Conservation (phyloP, 2,113 vertebrate species). For the Xiphophorus maculatus region DNA sequence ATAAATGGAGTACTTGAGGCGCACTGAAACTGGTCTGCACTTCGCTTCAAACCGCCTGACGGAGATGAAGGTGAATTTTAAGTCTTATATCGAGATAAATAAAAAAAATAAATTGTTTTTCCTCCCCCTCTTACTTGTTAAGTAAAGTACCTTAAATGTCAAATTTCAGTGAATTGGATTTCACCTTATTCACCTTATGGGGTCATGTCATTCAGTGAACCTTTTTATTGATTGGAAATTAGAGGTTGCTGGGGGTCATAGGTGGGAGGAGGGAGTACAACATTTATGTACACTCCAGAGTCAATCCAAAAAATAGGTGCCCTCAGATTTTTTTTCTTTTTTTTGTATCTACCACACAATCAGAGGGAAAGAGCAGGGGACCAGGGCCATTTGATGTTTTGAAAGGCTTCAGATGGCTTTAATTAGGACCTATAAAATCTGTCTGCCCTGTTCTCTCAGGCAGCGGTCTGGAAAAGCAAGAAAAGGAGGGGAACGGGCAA, state of each 20-base stretch:
- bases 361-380: conserved; percentile 76
- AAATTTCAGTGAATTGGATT: conserved; percentile 35
- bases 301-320: conserved; percentile 15
- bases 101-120: not conserved
- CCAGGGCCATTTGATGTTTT: conserved; percentile 80
- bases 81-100: conserved; percentile 28
- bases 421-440: conserved; percentile 92
- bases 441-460: conserved; percentile 80
- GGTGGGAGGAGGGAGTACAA: not conserved
- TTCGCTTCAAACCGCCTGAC: conserved; percentile 58
- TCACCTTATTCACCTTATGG: conserved; percentile 10
- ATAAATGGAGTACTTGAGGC: conserved; percentile 78
- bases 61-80: conserved; percentile 63
- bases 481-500: conserved; percentile 52
- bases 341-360: conserved; percentile 61
- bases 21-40: conserved; percentile 66
- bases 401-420: conserved; percentile 92
- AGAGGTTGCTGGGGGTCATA: conserved; percentile 33
- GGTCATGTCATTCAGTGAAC: conserved; percentile 60
- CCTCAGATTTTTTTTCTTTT: conserved; percentile 37
- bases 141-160: not conserved
- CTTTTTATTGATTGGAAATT: conserved; percentile 66
- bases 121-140: not conserved
- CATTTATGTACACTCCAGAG: conserved; percentile 41
- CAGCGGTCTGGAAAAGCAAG: conserved; percentile 71